Evolutionary conservation across 2,113 vertebrate genomes (phyloP), one percentile per base, ranked within the genome.

Genomic region (Pogona vitticeps): DNA sequence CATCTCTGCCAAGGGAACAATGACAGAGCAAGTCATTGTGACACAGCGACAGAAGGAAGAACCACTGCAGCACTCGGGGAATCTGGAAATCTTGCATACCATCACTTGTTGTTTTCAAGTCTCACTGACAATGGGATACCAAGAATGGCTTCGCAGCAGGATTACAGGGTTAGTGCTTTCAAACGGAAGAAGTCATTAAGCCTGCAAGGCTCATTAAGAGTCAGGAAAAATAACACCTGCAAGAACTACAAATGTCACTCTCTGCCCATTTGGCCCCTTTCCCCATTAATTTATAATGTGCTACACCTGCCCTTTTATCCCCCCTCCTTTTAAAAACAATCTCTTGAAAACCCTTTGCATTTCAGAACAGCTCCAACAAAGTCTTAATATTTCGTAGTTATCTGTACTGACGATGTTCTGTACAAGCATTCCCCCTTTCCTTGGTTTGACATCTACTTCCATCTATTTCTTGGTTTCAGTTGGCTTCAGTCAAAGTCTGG

Each of bases 1-100:
- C 38, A 28, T 59, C 65, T n/a, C 40, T 90, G 89, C 92, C 87
- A 89, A 77, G 93, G n/a, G 80, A 81, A 77, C 91, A 84, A 91
- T 92, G 75, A 88, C 67, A 92, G 17, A n/a, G 86, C 85, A 85
- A 2, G 0, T 82, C 87, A 83, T 36, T 52, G 73, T 31, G 56
- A 56, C 12, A 9, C 88, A 86, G 75, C 94, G 86, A 90, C 0
- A 42, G 88, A 82, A 56, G 46, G 12, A 80, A 13, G 2, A 86
- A 65, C 76, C 93, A 67, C 77, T 95, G 86, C 88, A 63, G 58
- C 79, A 80, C 26, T 17, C 13, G 36, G 46, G 76, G 65, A n/a
- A 73, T 80, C 73, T 67, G 88, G 71, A 61, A 33, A 83, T 90
- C 12, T 0, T 61, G 59, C 0, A 38, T 77, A 52, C 91, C 80